Conservation (phyloP, 2,888 invertebrate species). For the Polydesmus complanatus region DNA sequence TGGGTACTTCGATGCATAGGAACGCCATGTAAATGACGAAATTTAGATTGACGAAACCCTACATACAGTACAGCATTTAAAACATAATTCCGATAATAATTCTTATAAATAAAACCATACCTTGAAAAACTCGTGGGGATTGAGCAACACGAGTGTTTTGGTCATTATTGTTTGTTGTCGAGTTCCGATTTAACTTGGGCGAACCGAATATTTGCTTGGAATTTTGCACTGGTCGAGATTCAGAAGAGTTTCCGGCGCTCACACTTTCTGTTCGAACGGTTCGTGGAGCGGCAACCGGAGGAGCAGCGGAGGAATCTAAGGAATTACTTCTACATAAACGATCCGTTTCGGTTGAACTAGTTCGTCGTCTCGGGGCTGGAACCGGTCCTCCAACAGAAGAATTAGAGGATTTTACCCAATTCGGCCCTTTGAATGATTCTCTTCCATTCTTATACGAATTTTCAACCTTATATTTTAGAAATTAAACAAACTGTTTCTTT, state of each 20-base stretch:
- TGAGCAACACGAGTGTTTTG: background rate
- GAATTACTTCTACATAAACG: conserved; percentile 8
- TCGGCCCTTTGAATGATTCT: background rate
- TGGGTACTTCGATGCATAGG: conserved; percentile 79
- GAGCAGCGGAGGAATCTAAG: conserved; percentile 8
- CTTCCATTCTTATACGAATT: background rate
- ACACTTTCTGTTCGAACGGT: background rate
- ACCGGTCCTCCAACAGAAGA: conserved; percentile 1
- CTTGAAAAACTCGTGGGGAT: conserved; percentile 6
- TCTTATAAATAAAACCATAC: background rate
- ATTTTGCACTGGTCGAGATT: background rate
- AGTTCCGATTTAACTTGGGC: background rate
- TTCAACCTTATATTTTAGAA: background rate
- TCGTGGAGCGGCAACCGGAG: conserved; percentile 3
- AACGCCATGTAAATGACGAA: conserved; percentile 80
- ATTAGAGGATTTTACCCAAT: background rate
- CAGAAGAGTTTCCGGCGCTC: background rate
- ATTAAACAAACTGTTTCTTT: background rate
- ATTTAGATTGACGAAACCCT: conserved; percentile 71
- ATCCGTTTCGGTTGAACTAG: conserved; percentile 10
- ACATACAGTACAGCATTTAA: conserved; percentile 19
- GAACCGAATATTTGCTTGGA: conserved; percentile 4
- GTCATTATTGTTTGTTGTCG: background rate
- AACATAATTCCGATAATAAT: background rate
- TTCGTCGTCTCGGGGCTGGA: conserved; percentile 6